Conservation (phyloP, 53 echinoderm and acorn worm genomes). For the Temnopleurus reevesii region DNA sequence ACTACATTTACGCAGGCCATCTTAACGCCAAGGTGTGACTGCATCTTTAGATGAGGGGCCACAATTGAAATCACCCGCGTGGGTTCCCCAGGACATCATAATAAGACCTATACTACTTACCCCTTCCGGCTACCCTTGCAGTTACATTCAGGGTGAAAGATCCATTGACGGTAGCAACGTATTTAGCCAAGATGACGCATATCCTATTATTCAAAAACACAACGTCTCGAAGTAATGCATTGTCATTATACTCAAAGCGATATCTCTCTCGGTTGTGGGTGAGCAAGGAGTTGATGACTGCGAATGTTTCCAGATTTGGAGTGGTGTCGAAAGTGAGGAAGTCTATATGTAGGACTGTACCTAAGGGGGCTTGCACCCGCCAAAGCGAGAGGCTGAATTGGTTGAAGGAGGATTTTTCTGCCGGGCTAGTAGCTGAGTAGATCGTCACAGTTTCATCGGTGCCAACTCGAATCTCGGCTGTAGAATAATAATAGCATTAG, state of each 20-base stretch:
- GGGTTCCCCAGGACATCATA: no score
- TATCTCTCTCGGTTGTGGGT: conserved; percentile 19
- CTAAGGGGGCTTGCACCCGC: conserved; percentile 6
- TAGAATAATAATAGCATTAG: no score
- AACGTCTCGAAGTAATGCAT: neutral
- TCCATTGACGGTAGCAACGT: conserved; percentile 8
- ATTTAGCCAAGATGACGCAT: conserved; percentile 1
- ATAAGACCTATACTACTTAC: neutral
- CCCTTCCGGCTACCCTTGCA: neutral
- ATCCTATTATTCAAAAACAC: conserved; percentile 4
- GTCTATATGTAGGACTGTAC: neutral
- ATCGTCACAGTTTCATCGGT: neutral
- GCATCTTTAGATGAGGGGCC: no score
- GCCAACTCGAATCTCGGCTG: neutral
- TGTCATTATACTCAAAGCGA: neutral
- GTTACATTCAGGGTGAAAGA: conserved; percentile 5
- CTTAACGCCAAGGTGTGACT: no score
- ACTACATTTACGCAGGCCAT: no score
- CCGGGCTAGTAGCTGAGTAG: neutral
- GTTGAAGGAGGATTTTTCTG: neutral
- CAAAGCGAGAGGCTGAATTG: conserved; percentile 36
- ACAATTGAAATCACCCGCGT: no score
- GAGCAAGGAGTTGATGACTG: neutral
- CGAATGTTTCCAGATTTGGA: neutral
- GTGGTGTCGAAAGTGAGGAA: conserved; percentile 16